phyloP scores from a whole-genome alignment of 2,888 invertebrate species.

The Trimorus sp. region DNA sequence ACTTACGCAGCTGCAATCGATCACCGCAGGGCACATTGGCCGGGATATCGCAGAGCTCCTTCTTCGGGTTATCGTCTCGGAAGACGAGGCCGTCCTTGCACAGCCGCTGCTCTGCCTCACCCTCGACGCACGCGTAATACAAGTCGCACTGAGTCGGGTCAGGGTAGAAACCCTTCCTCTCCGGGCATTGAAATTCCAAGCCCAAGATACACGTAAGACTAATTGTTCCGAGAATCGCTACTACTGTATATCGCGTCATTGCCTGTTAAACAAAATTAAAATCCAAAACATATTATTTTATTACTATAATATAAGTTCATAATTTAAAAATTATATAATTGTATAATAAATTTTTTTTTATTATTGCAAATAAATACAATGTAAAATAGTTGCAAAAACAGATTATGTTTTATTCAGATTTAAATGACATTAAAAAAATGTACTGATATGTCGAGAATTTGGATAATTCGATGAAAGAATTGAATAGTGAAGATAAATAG shows the following conservation, averaged over 20 bases:
- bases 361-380: neutral
- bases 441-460: too few species aligned
- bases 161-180: constrained; percentile 88
- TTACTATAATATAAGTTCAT: too few species aligned
- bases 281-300: neutral
- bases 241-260: constrained; percentile 35
- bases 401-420: too few species aligned
- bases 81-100: constrained; percentile 92
- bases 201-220: constrained; percentile 40
- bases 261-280: constrained; percentile 24
- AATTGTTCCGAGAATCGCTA: constrained; percentile 32
- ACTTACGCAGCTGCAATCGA: constrained; percentile 89
- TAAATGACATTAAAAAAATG: too few species aligned
- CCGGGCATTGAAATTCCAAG: constrained; percentile 86
- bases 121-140: constrained; percentile 87
- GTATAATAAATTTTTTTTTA: neutral
- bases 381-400: too few species aligned
- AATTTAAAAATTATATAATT: too few species aligned
- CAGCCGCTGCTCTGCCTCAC: constrained; percentile 85
- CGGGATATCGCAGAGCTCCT: constrained; percentile 89
- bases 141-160: constrained; percentile 90
- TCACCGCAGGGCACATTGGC: constrained; percentile 90
- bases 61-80: constrained; percentile 87
- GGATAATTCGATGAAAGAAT: too few species aligned
- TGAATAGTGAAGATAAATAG: neutral